phyloP scores from a whole-genome alignment of 1,140 invertebrate genomes.

The Condylostylus longicornis region DNA sequence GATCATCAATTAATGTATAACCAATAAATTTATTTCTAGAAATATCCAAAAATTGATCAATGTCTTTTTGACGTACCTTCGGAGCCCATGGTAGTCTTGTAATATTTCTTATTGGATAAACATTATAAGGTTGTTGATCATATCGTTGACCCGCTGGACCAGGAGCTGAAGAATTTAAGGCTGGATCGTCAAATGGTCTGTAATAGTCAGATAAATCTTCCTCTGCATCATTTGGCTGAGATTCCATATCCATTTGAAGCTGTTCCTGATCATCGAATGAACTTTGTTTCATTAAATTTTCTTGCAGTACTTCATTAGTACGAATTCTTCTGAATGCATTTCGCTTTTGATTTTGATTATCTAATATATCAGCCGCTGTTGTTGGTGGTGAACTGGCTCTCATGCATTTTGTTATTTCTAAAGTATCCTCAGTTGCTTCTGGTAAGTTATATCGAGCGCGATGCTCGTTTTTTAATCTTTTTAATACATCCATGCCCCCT shows the following conservation, averaged over 20 bases:
- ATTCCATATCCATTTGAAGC: slow-evolving; percentile 53
- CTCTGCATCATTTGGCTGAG: slow-evolving; percentile 28
- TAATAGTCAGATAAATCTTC: slow-evolving; percentile 37
- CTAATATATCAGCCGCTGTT: slow-evolving; percentile 79
- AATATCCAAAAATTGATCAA: slow-evolving; percentile 80
- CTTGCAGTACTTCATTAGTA: slow-evolving; percentile 10
- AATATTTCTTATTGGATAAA: slow-evolving; percentile 24
- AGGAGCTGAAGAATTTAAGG: slow-evolving; percentile 12
- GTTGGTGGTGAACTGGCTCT: slow-evolving; percentile 87
- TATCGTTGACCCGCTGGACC: slow-evolving; percentile 18
- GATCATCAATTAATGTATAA: slow-evolving; percentile 70
- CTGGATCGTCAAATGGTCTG: slow-evolving; percentile 35
- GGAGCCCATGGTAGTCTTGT: slow-evolving; percentile 75
- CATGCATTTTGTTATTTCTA: slow-evolving; percentile 86
- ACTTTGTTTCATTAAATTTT: slow-evolving; percentile 58
- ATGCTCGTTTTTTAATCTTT: slow-evolving; percentile 58
- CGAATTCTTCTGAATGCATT: slow-evolving; percentile 38
- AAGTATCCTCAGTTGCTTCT: slow-evolving; percentile 74
- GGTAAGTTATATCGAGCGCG: slow-evolving; percentile 55
- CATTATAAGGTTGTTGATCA: slow-evolving; percentile 20
- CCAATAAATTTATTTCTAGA: slow-evolving; percentile 91
- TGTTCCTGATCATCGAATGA: slow-evolving; percentile 74
- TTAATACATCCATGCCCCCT: slow-evolving; percentile 72
- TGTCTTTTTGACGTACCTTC: slow-evolving; percentile 88
- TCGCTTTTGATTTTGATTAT: slow-evolving; percentile 69